Evolutionary conservation across 2,888 invertebrate genomes (phyloP), one percentile per base, ranked within the genome.

Genomic region (Polia nebulosa): DNA sequence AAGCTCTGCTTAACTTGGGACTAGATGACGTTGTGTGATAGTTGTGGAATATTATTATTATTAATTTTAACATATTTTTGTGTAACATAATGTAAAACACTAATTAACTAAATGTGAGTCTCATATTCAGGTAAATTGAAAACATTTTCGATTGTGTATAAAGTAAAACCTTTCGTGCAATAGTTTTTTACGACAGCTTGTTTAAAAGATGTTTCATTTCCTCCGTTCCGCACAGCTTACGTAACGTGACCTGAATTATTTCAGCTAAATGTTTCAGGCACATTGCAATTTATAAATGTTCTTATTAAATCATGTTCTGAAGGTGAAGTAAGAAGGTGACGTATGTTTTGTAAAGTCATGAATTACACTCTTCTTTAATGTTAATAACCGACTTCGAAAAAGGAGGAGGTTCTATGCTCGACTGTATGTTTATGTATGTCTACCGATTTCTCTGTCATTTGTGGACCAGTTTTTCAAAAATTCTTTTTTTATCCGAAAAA

Each of bases 181-280:
- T 77, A 61, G 49, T 49, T 77, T 51, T 8, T 45, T 76, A 53
- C 59, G 71, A 41, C 52, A 59, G 45, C 71, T 76, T 71, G 77
- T 72, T 45, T 59, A 53, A 76, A 71, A 59, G 17, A 74, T 63
- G 60, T 75, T 72, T 66, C 39, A 32, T 58, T 70, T 41, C 25
- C 76, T 34, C 52, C 58, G 61, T 72, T 58, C 51, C 32, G 45
- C 29, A 22, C 59, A 56, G 65, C 55, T 72, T 53, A 76, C 52
- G 29, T 76, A 41, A 76, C 52, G 72, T 72, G 72, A 76, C 77
- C 72, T 76, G 52, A 72, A 71, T 72, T 76, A 70, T 45, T 70
- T 76, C 29, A 53, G 41, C 55, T 36, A 58, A 70, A 70, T 39
- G 71, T 34, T 76, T 59, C 71, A 47, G 22, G 17, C 58, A 71